Base-by-base conservation (phyloP, 2,888 invertebrate genomes). In the Arenicola marina region DNA sequence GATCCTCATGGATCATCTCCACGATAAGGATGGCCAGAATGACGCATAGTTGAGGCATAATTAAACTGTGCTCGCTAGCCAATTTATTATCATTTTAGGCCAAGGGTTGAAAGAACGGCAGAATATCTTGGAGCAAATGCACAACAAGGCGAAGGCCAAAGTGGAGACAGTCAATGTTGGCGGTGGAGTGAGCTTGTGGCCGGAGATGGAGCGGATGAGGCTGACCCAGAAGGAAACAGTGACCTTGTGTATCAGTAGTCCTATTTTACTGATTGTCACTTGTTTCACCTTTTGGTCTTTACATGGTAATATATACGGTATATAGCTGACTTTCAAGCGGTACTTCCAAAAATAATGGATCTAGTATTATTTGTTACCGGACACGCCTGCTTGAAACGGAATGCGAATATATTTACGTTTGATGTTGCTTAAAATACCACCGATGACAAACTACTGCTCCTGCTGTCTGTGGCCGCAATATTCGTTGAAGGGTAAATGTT, bases 151-250 rank as follows among this genome's bases (percentile, higher is more conserved):
- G 1, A 66, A 73, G 3, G 70, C 73, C 56, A 72, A 73, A 44
- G 68, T 71, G 31, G 76, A 75, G 68, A 61, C 66, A 18, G 62
- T 78, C 28, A 72, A 66, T 64, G 73, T 78, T 2, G 81, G 81
- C 18, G 81, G 81, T 18, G 81, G 81, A 0, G 72, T 80, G 24
- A 73, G 77, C 24, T 64, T 81, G 38, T 81, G 81, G 81, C 81
- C 81, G 0, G 72, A 79, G 43, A 80, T 80, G 79, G 75, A 73
- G 24, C 75, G 72, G 55, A 80, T 81, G 80, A 70, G 79, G 45
- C 69, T 80, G 7, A 73, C 71, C 3, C 44, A 51, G 11, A 46
- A 54, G 31, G 78, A 79, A 31, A 65, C 73, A 1, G 18, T 72
- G 4, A 61, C 62, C 32, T 72, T 81, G 1, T 44, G 24, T 18